Percentiles rank a stretch among this genome's conserved stretches.
phyloP scores from a whole-genome alignment of 2,888 invertebrate genomes.

The Chloromyia formosa region DNA sequence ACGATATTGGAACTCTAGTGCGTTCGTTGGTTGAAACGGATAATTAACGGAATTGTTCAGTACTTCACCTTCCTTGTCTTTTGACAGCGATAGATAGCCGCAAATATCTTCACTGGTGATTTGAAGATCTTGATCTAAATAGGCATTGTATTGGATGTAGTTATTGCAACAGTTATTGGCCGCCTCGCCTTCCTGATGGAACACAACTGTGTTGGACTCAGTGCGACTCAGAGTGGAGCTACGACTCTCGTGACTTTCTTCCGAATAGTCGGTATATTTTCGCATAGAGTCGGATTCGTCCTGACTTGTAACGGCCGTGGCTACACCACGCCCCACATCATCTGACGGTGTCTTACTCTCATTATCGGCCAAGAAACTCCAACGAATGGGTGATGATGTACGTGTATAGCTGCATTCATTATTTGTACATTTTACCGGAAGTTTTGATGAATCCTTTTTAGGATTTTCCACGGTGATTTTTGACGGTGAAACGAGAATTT shows the following conservation, averaged over 20 bases:
- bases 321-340: conserved; percentile 52
- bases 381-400: conserved; percentile 63
- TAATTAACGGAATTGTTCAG: conserved; percentile 62
- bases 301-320: conserved; percentile 11
- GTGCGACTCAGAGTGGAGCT: conserved; percentile 22
- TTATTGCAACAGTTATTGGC: conserved; percentile 63
- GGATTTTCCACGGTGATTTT: conserved; percentile 60
- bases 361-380: conserved; percentile 63
- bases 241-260: conserved; percentile 34
- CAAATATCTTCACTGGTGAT: conserved; percentile 64
- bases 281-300: conserved; percentile 25
- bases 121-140: conserved; percentile 62
- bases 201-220: conserved; percentile 62
- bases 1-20: conserved; percentile 63
- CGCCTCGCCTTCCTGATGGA: conserved; percentile 62
- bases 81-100: conserved; percentile 59
- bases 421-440: conserved; percentile 48
- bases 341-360: conserved; percentile 58
- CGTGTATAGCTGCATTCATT: conserved; percentile 62
- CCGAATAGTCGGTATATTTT: conserved; percentile 25
- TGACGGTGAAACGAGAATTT: conserved; percentile 55
- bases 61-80: conserved; percentile 60
- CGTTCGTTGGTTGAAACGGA: conserved; percentile 62
- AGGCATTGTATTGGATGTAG: conserved; percentile 63
- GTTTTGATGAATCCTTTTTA: conserved; percentile 56